These are phyloP conservation scores for Clytia hemisphaerica DNA, from an alignment of 30 jellyfish, hydroid and myxozoan genomes.

Conservation along the genomic window DNA sequence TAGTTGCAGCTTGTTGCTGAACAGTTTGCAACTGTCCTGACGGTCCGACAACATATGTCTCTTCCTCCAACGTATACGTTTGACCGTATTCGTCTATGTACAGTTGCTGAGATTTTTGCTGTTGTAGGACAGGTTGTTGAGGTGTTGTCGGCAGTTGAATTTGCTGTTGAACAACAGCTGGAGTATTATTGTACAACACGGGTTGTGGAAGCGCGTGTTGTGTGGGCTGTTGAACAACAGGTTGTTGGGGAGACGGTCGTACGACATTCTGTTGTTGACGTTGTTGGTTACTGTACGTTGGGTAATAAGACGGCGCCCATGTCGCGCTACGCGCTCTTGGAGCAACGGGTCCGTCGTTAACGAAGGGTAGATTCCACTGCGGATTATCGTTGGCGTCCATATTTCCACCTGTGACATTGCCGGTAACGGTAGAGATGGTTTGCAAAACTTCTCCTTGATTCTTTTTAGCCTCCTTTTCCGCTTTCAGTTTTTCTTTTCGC, in stretches of 20 bases:
- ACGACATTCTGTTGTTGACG: background rate
- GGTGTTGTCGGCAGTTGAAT: constrained; percentile 12
- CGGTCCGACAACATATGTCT: constrained; percentile 26
- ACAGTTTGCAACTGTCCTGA: constrained; percentile 27
- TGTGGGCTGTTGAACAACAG: constrained; percentile 3
- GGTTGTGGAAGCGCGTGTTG: constrained; percentile 2
- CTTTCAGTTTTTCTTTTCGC: background rate
- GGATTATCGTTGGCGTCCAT: background rate
- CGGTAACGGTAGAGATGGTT: background rate
- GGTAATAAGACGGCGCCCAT: constrained; percentile 33
- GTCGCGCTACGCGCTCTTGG: constrained; percentile 45
- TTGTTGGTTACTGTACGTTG: background rate
- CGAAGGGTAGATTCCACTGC: constrained; percentile 4
- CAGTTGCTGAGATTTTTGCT: no score
- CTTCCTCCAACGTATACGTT: constrained; percentile 33
- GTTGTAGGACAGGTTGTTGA: no score
- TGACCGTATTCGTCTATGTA: constrained; percentile 38
- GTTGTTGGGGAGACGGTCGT: background rate
- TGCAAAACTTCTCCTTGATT: background rate
- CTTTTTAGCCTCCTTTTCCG: background rate
- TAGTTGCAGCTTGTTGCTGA: background rate
- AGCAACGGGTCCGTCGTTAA: background rate
- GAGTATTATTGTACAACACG: background rate
- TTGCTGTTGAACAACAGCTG: constrained; percentile 19
- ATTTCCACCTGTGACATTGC: background rate